Conservation (phyloP, 1,140 invertebrate species). For the Aleiodes sp. region DNA sequence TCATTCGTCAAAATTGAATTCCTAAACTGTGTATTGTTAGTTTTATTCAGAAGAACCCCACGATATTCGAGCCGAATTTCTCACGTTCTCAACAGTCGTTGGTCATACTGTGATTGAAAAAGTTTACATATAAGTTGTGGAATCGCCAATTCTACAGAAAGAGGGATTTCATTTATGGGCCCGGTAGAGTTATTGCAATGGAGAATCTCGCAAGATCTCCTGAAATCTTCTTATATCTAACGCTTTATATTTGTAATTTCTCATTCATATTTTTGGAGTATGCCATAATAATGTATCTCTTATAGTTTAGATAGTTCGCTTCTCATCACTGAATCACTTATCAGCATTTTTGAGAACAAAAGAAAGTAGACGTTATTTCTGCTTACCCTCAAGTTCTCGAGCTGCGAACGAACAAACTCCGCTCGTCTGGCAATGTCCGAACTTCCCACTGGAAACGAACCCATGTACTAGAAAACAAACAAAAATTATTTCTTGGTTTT, state of each 20-base stretch:
- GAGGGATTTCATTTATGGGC: no score
- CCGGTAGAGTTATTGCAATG: no score
- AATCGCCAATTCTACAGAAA: no score
- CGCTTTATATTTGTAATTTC: no score
- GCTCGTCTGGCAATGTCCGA: conserved; percentile 72
- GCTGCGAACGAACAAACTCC: conserved; percentile 69
- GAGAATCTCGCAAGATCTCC: no score
- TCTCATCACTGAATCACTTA: neutral
- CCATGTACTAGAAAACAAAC: conserved; percentile 76
- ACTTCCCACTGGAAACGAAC: conserved; percentile 76
- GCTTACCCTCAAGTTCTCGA: conserved; percentile 73
- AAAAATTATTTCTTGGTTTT: no score
- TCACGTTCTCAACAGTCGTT: conserved; percentile 23
- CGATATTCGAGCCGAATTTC: conserved; percentile 41
- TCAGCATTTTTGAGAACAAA: neutral
- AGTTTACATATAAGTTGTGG: neutral
- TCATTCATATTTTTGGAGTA: no score
- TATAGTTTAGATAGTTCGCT: no score
- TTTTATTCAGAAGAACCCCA: conserved; percentile 53
- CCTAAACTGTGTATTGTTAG: conserved; percentile 49
- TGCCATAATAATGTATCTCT: no score
- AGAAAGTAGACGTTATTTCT: conserved; percentile 38
- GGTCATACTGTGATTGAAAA: conserved; percentile 31
- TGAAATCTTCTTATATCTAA: no score
- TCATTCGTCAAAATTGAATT: conserved; percentile 59